Evolutionary conservation across 2,888 invertebrate genomes (phyloP).

Genomic region (Ophion ellenae): DNA sequence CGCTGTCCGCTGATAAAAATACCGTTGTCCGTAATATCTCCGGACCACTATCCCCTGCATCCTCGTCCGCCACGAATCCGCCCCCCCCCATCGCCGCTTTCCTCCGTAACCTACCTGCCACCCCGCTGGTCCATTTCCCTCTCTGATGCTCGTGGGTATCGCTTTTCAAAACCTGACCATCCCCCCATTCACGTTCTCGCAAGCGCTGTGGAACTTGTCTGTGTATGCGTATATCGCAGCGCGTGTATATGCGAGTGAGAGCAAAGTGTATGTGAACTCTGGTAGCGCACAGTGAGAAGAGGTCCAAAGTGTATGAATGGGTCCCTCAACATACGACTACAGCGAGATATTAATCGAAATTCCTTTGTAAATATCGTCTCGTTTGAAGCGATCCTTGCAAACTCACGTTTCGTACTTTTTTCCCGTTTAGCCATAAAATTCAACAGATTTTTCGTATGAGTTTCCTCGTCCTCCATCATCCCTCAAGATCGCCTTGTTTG

Average conservation of each 20-base stretch:
- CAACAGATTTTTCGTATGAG: not conserved
- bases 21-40: conserved; percentile 56
- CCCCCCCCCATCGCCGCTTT: not conserved
- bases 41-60: conserved; percentile 28
- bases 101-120: not conserved
- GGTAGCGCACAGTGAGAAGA: not conserved
- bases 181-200: conserved; percentile 40
- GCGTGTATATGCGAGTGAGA: not conserved
- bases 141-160: conserved; percentile 62
- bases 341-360: conserved; percentile 57
- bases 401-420: conserved; percentile 6
- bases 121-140: conserved; percentile 20
- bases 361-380: conserved; percentile 20
- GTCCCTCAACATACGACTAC: conserved; percentile 33
- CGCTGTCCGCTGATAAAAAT: conserved; percentile 63
- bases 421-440: not conserved
- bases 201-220: conserved; percentile 19
- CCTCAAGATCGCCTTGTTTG: no score
- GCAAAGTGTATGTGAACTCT: conserved; percentile 6
- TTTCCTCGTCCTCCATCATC: not conserved
- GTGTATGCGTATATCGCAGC: not conserved
- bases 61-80: not conserved
- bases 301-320: conserved; percentile 8
- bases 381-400: not conserved
- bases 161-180: conserved; percentile 68